Percentiles rank a stretch among this genome's conserved stretches.
phyloP scores from a whole-genome alignment of 1,140 invertebrate genomes.

The Drosophila tani region DNA sequence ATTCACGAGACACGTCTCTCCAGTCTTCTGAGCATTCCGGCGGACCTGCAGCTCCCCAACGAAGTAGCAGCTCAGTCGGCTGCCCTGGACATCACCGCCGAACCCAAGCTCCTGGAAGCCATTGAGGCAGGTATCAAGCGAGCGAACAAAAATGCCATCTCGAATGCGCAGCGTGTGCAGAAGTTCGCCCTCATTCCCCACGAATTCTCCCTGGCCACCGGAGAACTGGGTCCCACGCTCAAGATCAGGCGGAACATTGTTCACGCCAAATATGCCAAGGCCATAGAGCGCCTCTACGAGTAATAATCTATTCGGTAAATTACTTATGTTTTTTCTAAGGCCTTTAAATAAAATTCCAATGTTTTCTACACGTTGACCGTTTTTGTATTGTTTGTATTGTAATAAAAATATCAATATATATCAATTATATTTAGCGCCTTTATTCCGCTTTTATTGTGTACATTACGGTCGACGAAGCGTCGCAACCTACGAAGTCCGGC shows the following conservation, averaged over 20 bases:
- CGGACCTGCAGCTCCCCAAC: conserved; percentile 55
- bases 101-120: conserved; percentile 87
- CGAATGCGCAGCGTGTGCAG: conserved; percentile 94
- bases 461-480: conserved; percentile 65
- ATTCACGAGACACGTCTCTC: conserved; percentile 89
- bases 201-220: conserved; percentile 94
- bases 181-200: conserved; percentile 94
- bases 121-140: conserved; percentile 91
- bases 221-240: conserved; percentile 95
- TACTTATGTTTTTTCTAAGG: too few species aligned
- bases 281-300: conserved; percentile 88
- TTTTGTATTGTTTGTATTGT: conserved; percentile 1
- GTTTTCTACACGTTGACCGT: background rate
- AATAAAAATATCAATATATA: background rate
- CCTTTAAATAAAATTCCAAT: background rate
- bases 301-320: conserved; percentile 12
- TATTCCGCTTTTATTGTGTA: conserved; percentile 9
- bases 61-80: conserved; percentile 58
- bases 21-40: conserved; percentile 87
- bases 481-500: conserved; percentile 65
- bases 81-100: conserved; percentile 85
- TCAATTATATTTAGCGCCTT: conserved; percentile 3
- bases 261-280: conserved; percentile 88
- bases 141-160: conserved; percentile 92
- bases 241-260: conserved; percentile 92